A percentile compares a stretch with the other conserved stretches of the same genome.
Evolutionary conservation across 2,113 vertebrate species (phyloP).

Genomic region (Macroglossus sobrinus): DNA sequence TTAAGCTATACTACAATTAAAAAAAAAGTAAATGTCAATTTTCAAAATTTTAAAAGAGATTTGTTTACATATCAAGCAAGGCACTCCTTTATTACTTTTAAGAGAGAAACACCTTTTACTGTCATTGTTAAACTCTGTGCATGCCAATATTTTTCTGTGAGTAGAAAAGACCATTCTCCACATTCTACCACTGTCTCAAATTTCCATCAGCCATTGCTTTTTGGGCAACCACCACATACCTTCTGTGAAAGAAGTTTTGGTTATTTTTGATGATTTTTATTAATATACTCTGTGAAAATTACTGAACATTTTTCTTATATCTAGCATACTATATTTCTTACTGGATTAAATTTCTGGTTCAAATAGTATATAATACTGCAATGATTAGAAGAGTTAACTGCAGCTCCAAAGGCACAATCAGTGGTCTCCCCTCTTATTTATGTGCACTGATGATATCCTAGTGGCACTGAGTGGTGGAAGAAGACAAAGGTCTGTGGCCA

Average conservation of each 20-base stretch:
- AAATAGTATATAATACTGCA: neutral
- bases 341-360: neutral
- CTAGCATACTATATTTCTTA: neutral
- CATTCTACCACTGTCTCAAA: neutral
- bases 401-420: neutral
- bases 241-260: neutral
- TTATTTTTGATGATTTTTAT: neutral
- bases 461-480: neutral
- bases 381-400: neutral
- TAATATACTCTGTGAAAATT: neutral
- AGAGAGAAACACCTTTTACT: neutral
- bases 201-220: neutral
- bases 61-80: neutral
- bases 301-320: neutral
- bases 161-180: neutral
- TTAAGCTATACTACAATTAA: neutral
- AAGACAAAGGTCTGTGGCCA: constrained; percentile 60
- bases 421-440: neutral
- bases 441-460: constrained; percentile 33
- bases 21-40: neutral
- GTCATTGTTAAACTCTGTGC: neutral
- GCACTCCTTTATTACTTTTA: neutral
- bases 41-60: neutral
- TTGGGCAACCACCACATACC: neutral
- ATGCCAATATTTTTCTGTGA: neutral